These are phyloP conservation scores for Pygoscelis antarcticus DNA, from an alignment of 2,113 vertebrate genomes.

Conservation along the genomic window DNA sequence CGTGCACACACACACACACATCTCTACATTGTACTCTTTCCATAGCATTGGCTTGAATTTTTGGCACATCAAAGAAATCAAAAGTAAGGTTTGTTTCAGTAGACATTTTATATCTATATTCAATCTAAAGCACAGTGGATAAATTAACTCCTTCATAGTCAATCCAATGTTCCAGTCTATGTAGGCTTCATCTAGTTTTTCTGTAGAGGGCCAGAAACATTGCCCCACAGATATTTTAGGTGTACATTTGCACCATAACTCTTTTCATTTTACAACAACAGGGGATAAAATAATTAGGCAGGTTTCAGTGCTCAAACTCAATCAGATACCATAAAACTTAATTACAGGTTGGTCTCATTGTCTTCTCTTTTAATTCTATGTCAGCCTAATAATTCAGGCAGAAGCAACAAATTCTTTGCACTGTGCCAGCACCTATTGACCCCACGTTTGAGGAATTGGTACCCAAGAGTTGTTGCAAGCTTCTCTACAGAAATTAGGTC, in stretches of 20 bases:
- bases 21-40: neutral
- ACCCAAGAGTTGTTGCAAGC: neutral
- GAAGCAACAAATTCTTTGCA: neutral
- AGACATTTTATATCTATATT: neutral
- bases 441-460: fast-evolving
- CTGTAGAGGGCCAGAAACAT: neutral
- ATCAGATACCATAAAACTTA: neutral
- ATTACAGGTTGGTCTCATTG: neutral
- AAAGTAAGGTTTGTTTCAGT: neutral
- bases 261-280: neutral
- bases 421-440: neutral
- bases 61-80: neutral
- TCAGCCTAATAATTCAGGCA: neutral
- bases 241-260: neutral
- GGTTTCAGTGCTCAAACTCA: neutral
- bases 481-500: neutral
- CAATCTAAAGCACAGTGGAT: neutral
- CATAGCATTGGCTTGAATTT: neutral
- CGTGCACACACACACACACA: too few relatives aligned
- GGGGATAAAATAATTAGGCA: neutral
- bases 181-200: neutral
- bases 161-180: neutral
- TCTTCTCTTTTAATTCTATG: neutral
- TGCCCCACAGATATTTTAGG: neutral
- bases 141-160: neutral